Percentiles rank a stretch among this genome's conserved stretches.
Evolutionary conservation across 2,113 vertebrate species (phyloP).

Genomic region (Pomatostomus ruficeps): DNA sequence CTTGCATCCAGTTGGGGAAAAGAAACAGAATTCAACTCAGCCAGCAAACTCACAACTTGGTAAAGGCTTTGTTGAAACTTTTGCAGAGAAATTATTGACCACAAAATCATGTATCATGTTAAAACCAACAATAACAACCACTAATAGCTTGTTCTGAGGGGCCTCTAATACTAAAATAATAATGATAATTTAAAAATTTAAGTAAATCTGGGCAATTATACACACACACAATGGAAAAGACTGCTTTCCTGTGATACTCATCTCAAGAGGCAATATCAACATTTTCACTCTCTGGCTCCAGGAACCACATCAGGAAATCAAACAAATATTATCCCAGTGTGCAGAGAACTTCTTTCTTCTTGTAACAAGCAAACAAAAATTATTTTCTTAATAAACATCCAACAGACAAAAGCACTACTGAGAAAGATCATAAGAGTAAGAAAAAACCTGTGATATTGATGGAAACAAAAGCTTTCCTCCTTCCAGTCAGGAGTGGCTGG

Average conservation of each 20-base stretch:
- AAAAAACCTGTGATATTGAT: background rate
- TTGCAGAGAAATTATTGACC: background rate
- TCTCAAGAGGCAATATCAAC: background rate
- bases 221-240: background rate
- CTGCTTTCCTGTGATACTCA: background rate
- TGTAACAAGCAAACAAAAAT: background rate
- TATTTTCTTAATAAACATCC: conserved; percentile 47
- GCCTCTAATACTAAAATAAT: background rate
- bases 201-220: background rate
- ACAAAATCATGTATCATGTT: background rate
- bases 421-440: background rate
- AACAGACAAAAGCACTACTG: background rate
- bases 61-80: background rate
- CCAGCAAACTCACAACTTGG: background rate
- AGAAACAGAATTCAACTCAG: background rate
- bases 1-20: background rate
- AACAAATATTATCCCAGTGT: conserved; percentile 8
- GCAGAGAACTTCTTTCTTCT: background rate
- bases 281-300: conserved; percentile 15
- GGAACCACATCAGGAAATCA: conserved; percentile 9
- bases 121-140: background rate
- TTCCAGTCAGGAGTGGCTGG: background rate
- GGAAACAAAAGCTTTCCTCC: background rate
- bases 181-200: background rate
- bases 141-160: background rate